These are phyloP conservation scores for Yponomeuta sedellus DNA, from an alignment of 2,888 invertebrate species.

Conservation along the genomic window DNA sequence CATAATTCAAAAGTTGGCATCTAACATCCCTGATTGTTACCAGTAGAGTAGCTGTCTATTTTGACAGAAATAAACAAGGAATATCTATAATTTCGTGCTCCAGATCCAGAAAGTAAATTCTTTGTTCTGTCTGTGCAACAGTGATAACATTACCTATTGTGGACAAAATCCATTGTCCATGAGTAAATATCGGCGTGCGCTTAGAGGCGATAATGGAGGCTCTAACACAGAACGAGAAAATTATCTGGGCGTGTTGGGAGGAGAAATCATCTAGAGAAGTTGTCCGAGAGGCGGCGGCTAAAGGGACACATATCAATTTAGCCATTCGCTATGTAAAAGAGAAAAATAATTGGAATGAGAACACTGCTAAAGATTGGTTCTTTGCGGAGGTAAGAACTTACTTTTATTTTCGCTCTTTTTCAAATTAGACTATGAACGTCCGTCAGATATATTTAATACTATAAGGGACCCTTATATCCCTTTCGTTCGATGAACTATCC, in stretches of 20 bases:
- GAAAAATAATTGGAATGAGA: constrained; percentile 70
- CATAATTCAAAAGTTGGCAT: no score
- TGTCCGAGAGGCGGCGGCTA: constrained; percentile 81
- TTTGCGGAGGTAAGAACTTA: constrained; percentile 65
- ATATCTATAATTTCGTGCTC: neutral
- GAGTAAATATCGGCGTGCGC: neutral
- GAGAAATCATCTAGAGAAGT: constrained; percentile 79
- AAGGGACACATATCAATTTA: constrained; percentile 78
- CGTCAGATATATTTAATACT: no score
- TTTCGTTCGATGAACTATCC: no score
- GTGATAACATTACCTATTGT: neutral
- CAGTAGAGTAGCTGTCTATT: constrained; percentile 1
- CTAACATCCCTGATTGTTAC: no score
- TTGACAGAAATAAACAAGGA: neutral
- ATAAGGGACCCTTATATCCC: no score
- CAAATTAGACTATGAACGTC: neutral
- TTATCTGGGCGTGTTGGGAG: constrained; percentile 81
- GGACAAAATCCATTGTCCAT: neutral
- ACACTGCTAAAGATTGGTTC: constrained; percentile 74
- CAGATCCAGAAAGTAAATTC: neutral
- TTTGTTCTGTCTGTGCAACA: neutral
- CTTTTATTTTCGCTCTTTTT: constrained; percentile 13
- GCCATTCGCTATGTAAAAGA: constrained; percentile 76
- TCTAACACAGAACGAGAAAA: constrained; percentile 73
- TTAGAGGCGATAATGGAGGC: constrained; percentile 66